Evolutionary conservation across 2,797 vertebrate genomes (phyloP), one percentile per base, ranked within the genome.

Genomic region (Apogon hyalosoma): DNA sequence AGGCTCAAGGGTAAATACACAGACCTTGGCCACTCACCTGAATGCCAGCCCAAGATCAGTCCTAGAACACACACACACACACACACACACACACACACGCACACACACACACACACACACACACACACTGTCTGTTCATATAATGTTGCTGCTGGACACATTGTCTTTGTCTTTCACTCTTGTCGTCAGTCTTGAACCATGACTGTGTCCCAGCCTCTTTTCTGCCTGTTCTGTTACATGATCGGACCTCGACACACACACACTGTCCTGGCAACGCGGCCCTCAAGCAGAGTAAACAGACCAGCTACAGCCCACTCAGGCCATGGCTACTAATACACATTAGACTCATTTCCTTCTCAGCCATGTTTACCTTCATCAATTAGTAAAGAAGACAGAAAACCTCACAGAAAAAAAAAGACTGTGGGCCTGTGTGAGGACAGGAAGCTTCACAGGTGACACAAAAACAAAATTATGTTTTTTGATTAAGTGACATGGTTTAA

Each of bases 271-370:
- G 72, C 75, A 86, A 85, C 82, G 18, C 41, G 65, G 70, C 69
- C 67, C 59, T 75, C 75, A 70, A 82, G 77, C 73, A 66, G 77
- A 60, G 77, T 69, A 77, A 82, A 84, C 84, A 81, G 63, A 73
- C 50, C 56, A 65, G 75, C 69, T 71, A 62, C 73, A 61, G 69
- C 42, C 53, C 53, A 58, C 50, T 73, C 53, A 70, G 60, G 43
- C 58, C 49, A 55, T 3, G 28, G 63, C 69, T 68, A 78, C 47
- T 82, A 55, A 79, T 46, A 66, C 77, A 45, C 75, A 84, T 88
- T 85, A 84, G 50, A 47, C 64, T 82, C 5, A 87, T 87, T 89
- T 85, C 76, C 86, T 67, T 78, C 69, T 51, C 73, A 63, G 68
- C 47, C 62, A 16, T 76, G 83, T 89, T 88, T 89, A 65, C 56